A percentile compares a stretch with the other conserved stretches of the same genome.
phyloP scores from a whole-genome alignment of 2,113 vertebrate species.

The Cygnus buccinator region DNA sequence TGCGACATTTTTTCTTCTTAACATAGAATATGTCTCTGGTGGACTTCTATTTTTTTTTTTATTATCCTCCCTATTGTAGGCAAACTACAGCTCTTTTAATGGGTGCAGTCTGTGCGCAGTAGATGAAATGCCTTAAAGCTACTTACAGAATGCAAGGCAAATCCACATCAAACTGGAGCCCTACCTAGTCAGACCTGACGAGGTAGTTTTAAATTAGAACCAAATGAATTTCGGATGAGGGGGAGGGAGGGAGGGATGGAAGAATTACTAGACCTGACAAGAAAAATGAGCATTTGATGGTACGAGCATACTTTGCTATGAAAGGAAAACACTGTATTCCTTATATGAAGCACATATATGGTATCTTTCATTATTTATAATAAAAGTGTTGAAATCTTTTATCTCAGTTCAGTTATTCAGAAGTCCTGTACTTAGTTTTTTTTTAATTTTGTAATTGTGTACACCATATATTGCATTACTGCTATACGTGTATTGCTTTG shows the following conservation, averaged over 20 bases:
- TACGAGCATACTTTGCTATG: conserved; percentile 76
- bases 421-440: conserved; percentile 67
- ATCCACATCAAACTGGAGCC: conserved; percentile 26
- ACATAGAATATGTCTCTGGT: not conserved
- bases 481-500: conserved; percentile 78
- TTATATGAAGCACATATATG: conserved; percentile 79
- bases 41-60: not conserved
- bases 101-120: not conserved
- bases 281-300: conserved; percentile 75
- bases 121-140: conserved; percentile 28
- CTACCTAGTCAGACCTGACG: conserved; percentile 44
- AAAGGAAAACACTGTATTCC: conserved; percentile 83
- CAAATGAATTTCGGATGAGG: conserved; percentile 42
- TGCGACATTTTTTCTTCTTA: not conserved
- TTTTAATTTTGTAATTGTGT: conserved; percentile 77
- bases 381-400: conserved; percentile 77
- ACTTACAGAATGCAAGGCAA: conserved; percentile 12
- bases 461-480: conserved; percentile 77
- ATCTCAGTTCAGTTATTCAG: conserved; percentile 80
- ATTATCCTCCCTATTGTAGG: not conserved
- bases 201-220: conserved; percentile 66
- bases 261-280: conserved; percentile 51
- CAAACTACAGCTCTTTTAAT: not conserved
- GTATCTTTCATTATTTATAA: conserved; percentile 84
- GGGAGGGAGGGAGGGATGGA: not conserved